These are phyloP conservation scores for Borostomias antarcticus DNA, from an alignment of 2,797 vertebrate species.

Conservation along the genomic window DNA sequence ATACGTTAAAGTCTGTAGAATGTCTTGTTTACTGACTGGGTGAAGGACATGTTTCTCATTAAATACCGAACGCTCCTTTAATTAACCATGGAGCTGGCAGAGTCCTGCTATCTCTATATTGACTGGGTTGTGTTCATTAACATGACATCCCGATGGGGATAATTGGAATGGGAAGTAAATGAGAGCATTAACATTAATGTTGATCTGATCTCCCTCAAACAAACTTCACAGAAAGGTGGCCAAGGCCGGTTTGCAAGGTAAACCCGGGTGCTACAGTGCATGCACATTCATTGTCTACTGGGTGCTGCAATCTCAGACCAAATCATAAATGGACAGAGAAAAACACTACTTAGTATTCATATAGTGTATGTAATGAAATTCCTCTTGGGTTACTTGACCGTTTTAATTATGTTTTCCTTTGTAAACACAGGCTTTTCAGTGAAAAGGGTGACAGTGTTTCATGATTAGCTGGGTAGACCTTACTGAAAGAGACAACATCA, in stretches of 20 bases:
- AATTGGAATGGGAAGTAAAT: constrained; percentile 26
- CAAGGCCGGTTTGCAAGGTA: background rate
- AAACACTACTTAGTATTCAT: constrained; percentile 18
- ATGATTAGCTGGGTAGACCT: background rate
- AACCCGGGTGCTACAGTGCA: constrained; percentile 6
- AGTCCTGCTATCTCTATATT: constrained; percentile 29
- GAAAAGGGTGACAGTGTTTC: background rate
- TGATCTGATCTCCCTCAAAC: constrained; percentile 11
- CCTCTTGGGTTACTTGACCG: background rate
- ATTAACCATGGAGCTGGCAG: constrained; percentile 19
- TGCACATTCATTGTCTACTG: constrained; percentile 18
- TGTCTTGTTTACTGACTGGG: constrained; percentile 20
- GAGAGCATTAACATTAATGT: constrained; percentile 15
- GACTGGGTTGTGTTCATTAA: constrained; percentile 34
- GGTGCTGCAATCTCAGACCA: constrained; percentile 22
- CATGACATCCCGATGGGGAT: constrained; percentile 17
- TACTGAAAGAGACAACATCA: constrained; percentile 4
- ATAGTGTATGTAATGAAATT: background rate
- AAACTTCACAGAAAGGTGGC: background rate
- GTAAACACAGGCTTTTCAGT: background rate
- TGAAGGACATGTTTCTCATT: constrained; percentile 26
- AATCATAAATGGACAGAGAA: constrained; percentile 32
- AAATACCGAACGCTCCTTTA: constrained; percentile 11
- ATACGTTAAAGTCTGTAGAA: background rate
- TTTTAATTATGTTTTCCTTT: background rate